Conservation (phyloP, 2,888 invertebrate genomes). For the Platerodrilus igneus region DNA sequence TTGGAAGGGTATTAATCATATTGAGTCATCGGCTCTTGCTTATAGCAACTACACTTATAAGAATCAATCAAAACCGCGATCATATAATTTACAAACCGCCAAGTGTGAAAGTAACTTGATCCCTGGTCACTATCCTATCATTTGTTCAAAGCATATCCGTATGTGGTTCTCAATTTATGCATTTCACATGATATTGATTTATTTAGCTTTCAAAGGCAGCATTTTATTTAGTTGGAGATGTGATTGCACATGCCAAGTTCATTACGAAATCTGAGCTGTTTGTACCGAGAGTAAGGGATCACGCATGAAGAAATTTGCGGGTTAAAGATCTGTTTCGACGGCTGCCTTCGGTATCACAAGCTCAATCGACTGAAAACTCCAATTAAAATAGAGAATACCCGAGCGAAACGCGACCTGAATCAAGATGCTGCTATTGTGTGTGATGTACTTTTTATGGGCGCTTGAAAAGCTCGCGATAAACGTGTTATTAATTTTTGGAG, state of each 20-base stretch:
- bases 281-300: constrained; percentile 29
- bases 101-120: constrained; percentile 10
- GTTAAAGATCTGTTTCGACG: constrained; percentile 36
- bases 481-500: constrained; percentile 2
- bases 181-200: constrained; percentile 11
- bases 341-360: constrained; percentile 36
- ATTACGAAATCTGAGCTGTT: constrained; percentile 28
- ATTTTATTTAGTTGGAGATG: constrained; percentile 1
- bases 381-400: constrained; percentile 34
- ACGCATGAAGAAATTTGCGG: constrained; percentile 32
- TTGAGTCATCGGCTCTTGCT: too few species aligned
- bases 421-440: constrained; percentile 14
- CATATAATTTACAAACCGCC: constrained; percentile 16
- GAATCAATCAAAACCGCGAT: constrained; percentile 8
- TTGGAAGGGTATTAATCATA: too few species aligned
- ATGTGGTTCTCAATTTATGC: constrained; percentile 8
- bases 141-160: constrained; percentile 5
- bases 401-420: constrained; percentile 17
- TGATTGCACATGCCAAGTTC: constrained; percentile 17
- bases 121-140: constrained; percentile 10
- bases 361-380: constrained; percentile 42
- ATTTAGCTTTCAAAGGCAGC: constrained; percentile 8
- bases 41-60: too few species aligned
- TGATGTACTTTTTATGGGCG: constrained; percentile 11
- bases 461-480: constrained; percentile 1